Percentiles rank a stretch among this genome's conserved stretches.
Evolutionary conservation across 2,888 invertebrate genomes (phyloP).

Genomic region (Sericinus montela): DNA sequence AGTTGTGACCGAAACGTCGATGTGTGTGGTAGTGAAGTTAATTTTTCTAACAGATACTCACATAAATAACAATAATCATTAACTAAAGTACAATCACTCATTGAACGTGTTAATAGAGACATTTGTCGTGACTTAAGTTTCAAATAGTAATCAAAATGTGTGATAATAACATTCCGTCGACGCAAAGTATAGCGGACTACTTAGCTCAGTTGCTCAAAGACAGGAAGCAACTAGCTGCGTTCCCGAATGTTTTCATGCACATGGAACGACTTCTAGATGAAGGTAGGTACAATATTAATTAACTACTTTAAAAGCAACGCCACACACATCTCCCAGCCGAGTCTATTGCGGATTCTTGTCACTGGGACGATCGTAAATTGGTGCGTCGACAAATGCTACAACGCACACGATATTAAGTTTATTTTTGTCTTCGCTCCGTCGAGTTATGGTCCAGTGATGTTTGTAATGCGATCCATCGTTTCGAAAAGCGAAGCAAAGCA

Average conservation of each 20-base stretch:
- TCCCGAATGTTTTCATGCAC: constrained; percentile 99
- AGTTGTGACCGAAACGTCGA: constrained; percentile 76
- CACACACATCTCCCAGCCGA: constrained; percentile 34
- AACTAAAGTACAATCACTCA: constrained; percentile 71
- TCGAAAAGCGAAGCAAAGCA: constrained; percentile 69
- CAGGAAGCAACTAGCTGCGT: constrained; percentile 99
- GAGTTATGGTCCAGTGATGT: constrained; percentile 77
- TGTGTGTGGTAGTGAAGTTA: constrained; percentile 78
- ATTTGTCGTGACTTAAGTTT: constrained; percentile 69
- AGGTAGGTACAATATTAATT: constrained; percentile 83
- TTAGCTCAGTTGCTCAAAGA: constrained; percentile 99
- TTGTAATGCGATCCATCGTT: constrained; percentile 75
- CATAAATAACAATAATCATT: constrained; percentile 74
- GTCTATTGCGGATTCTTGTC: constrained; percentile 59
- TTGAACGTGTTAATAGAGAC: constrained; percentile 64
- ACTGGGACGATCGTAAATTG: constrained; percentile 65
- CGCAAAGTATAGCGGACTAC: constrained; percentile 99
- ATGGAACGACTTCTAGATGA: constrained; percentile 99
- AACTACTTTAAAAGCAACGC: constrained; percentile 49
- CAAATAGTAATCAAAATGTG: constrained; percentile 72
- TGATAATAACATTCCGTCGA: constrained; percentile 83
- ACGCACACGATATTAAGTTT: constrained; percentile 78
- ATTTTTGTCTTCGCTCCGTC: constrained; percentile 77
- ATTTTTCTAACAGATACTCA: constrained; percentile 75
- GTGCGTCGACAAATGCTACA: constrained; percentile 74